Evolutionary conservation across 2,797 vertebrate species (phyloP).

Genomic region (Helarctos malayanus): DNA sequence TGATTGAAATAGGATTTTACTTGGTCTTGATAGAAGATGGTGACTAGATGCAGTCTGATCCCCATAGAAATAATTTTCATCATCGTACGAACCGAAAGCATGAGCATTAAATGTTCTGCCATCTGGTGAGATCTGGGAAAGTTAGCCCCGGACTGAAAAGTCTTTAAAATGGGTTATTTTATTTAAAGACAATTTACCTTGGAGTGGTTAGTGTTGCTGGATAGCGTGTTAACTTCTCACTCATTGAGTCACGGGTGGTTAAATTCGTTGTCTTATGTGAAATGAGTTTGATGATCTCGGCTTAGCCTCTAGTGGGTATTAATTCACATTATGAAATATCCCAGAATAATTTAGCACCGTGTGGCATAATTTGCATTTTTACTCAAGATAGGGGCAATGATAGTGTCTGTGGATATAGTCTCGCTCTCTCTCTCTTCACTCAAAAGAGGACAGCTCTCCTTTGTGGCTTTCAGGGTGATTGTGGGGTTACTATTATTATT

Average conservation of each 20-base stretch:
- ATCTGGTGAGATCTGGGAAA: constrained; percentile 88
- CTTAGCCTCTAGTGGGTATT: constrained; percentile 90
- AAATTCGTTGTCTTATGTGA: constrained; percentile 91
- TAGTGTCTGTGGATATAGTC: constrained; percentile 64
- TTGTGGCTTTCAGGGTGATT: constrained; percentile 40
- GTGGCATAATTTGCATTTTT: constrained; percentile 88
- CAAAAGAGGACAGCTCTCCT: not conserved
- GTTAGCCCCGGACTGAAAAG: constrained; percentile 80
- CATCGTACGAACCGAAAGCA: constrained; percentile 84
- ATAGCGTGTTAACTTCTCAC: constrained; percentile 84
- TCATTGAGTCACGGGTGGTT: constrained; percentile 88
- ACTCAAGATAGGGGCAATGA: constrained; percentile 83
- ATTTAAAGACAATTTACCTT: constrained; percentile 85
- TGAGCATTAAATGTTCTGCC: constrained; percentile 86
- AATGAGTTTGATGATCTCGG: constrained; percentile 92
- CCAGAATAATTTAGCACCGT: constrained; percentile 89
- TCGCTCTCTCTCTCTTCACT: not conserved
- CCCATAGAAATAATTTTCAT: constrained; percentile 87
- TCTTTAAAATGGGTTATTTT: constrained; percentile 86
- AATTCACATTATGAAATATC: constrained; percentile 90
- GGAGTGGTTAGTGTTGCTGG: constrained; percentile 82
- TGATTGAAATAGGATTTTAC: constrained; percentile 71
- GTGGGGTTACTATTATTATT: constrained; percentile 39
- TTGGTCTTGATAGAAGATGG: constrained; percentile 83
- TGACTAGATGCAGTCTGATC: constrained; percentile 76